phyloP scores from a whole-genome alignment of 1,140 invertebrate species.

The Hypsibius dujardini region DNA sequence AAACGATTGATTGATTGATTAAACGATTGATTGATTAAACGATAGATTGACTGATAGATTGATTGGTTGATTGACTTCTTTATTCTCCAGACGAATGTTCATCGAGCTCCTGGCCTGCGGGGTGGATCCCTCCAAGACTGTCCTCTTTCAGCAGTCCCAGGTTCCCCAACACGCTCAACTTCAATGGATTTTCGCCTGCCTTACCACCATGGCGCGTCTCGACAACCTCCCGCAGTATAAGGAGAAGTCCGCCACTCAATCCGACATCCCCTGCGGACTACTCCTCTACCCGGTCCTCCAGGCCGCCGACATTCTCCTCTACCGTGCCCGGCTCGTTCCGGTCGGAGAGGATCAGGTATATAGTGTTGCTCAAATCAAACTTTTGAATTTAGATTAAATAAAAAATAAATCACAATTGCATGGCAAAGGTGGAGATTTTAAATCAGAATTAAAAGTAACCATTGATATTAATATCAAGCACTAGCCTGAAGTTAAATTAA shows the following conservation, averaged over 20 bases:
- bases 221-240: constrained; percentile 74
- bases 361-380: neutral
- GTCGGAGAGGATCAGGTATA: constrained; percentile 74
- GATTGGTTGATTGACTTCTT: too few species aligned
- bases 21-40: too few species aligned
- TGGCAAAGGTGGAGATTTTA: neutral
- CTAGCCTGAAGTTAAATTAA: neutral
- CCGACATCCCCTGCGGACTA: constrained; percentile 63
- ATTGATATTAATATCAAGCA: neutral
- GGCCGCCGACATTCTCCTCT: constrained; percentile 79
- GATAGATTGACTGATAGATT: too few species aligned
- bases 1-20: too few species aligned
- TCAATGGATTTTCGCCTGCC: constrained; percentile 66
- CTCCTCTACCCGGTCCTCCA: constrained; percentile 82
- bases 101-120: constrained; percentile 62
- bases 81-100: neutral
- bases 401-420: neutral
- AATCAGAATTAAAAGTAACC: neutral
- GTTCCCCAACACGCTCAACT: constrained; percentile 67
- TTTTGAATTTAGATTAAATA: neutral
- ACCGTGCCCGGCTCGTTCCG: constrained; percentile 58
- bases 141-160: constrained; percentile 73
- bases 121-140: constrained; percentile 58
- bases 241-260: constrained; percentile 57
- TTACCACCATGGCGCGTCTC: constrained; percentile 64